Percentiles rank a stretch among this genome's conserved stretches.
These are phyloP conservation scores for Pristionchus pacificus DNA, from an alignment of 1,140 invertebrate species.

Conservation along the genomic window DNA sequence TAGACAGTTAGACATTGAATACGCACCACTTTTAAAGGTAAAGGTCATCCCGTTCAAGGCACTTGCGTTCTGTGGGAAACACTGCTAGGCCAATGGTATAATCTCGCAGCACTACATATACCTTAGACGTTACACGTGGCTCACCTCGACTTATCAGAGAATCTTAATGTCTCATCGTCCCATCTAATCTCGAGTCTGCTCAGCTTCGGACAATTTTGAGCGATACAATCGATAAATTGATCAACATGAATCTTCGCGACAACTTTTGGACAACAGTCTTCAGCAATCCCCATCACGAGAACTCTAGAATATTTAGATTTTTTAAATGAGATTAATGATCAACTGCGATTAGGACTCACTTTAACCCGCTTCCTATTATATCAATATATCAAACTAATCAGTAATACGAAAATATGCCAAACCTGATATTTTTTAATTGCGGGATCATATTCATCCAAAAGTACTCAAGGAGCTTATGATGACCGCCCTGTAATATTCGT, in stretches of 20 bases:
- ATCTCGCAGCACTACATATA: conserved; percentile 67
- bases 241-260: conserved; percentile 73
- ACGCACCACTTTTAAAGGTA: no score
- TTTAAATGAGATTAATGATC: no score
- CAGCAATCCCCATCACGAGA: conserved; percentile 90
- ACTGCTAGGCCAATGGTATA: conserved; percentile 69
- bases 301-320: conserved; percentile 71
- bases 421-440: conserved; percentile 61
- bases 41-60: no score
- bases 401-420: conserved; percentile 30
- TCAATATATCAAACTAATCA: no score
- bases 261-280: conserved; percentile 83
- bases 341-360: no score
- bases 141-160: conserved; percentile 98
- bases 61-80: no score
- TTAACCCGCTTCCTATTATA: no score
- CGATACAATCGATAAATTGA: conserved; percentile 93
- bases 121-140: conserved; percentile 76
- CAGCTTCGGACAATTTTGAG: conserved; percentile 80
- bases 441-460: conserved; percentile 63
- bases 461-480: conserved; percentile 77
- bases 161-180: conserved; percentile 95
- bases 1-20: no score
- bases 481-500: conserved; percentile 71
- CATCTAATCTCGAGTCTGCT: conserved; percentile 89